Conservation (phyloP, 2,888 invertebrate species). For the Meliscaeva auricollis region DNA sequence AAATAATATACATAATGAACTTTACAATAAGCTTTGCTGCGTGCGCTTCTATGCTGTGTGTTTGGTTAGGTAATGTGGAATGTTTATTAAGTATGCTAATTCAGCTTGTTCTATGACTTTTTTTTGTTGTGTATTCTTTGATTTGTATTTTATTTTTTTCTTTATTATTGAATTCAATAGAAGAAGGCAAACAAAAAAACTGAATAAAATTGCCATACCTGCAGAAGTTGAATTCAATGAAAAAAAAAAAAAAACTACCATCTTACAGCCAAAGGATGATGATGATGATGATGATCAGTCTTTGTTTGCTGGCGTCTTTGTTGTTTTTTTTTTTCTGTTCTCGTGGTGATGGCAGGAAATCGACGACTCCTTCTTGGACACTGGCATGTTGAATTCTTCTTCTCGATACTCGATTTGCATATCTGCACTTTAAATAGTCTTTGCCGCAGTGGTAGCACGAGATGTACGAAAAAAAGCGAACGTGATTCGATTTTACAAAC, state of each 20-base stretch:
- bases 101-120: slow-evolving; percentile 59
- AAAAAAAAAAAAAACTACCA: slow-evolving; percentile 33
- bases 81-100: slow-evolving; percentile 75
- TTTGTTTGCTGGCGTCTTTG: slow-evolving; percentile 57
- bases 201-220: slow-evolving; percentile 31
- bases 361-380: slow-evolving; percentile 68
- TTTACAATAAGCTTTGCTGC: slow-evolving; percentile 54
- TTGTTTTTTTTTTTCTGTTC: slow-evolving; percentile 31
- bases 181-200: slow-evolving; percentile 12
- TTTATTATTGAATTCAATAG: slow-evolving; percentile 23
- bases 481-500: slow-evolving; percentile 50
- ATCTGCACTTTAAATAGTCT: slow-evolving; percentile 48
- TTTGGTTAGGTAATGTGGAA: slow-evolving; percentile 59
- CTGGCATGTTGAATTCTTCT: slow-evolving; percentile 48
- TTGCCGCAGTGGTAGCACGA: slow-evolving; percentile 65
- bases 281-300: slow-evolving; percentile 69
- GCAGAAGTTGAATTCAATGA: slow-evolving; percentile 32
- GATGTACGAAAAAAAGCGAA: slow-evolving; percentile 59
- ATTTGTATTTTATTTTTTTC: slow-evolving; percentile 22
- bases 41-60: slow-evolving; percentile 21
- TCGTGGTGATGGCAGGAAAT: slow-evolving; percentile 68
- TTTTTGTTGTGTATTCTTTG: slow-evolving; percentile 31
- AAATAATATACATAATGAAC: slow-evolving; percentile 54
- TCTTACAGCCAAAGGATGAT: slow-evolving; percentile 50
- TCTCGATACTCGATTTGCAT: slow-evolving; percentile 65